Base-by-base conservation (phyloP, 2,797 vertebrate species). In the Crypturellus tataupa region DNA sequence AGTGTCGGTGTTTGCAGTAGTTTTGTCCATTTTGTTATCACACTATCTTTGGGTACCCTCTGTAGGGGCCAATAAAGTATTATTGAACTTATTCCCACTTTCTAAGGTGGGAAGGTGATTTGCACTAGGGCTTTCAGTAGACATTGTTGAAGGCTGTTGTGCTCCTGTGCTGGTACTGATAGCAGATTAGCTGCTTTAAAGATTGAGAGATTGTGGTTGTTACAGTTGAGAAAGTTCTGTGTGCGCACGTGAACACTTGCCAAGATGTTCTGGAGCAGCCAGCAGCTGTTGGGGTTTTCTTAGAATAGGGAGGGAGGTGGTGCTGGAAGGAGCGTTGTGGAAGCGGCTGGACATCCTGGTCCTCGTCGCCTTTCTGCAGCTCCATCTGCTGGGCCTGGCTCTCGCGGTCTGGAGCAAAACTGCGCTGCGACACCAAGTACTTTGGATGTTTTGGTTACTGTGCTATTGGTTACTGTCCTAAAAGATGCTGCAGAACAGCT, bases 311-410 rank as follows among this genome's bases (percentile, higher is more conserved):
- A 51, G 40, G 23, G 69, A 51, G 44, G 69, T 42, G 80, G 78
- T 87, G 51, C 70, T 0, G 0, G 6, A 39, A n/a, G 68, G 20
- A 10, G 24, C 17, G 17, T 3, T 55, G 2, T 19, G 55, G 82
- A 62, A 55, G 62, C 65, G 73, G 75, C 77, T 85, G 81, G 46
- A 76, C 72, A 69, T 2, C 27, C 65, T 72, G 53, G 23, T 29
- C 77, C 65, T 69, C 42, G 12, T 39, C 0, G 3, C 37, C 81
- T 89, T 93, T 94, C 89, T 89, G 90, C 33, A 94, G 92, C 94
- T 96, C 93, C 93, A 87, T 85, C 96, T 96, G 2, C 94, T 94
- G 96, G 93, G 93, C 16, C 76, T 63, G 25, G 42, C 84, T 62
- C 42, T 49, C 18, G 12, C 7, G 2, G 47, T 20, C 68, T 51